Base-by-base conservation (phyloP, 1,140 invertebrate genomes). In the Phocides pigmalion region DNA sequence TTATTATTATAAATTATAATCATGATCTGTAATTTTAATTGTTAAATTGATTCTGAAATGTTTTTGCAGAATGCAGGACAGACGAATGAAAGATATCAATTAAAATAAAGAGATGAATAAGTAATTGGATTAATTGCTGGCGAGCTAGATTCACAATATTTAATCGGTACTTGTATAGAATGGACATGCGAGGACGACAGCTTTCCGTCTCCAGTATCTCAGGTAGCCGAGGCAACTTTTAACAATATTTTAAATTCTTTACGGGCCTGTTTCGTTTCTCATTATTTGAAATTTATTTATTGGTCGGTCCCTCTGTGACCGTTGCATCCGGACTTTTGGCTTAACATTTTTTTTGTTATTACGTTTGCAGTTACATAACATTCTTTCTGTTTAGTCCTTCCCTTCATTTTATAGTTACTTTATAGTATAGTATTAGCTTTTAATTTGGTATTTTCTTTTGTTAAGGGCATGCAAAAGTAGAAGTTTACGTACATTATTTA, bases 161-260 rank as follows among this genome's bases (percentile, higher is more conserved):
- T 47, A 61, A 61, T 61, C 28, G 25, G 46, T 20, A 37, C 42
- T 61, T 61, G 42, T 47, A 35, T 49, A 59, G 56, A 47, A 59
- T 47, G 56, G 56, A 59, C 42, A 46, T 37, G 61, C 70, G 66
- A 72, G 70, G 66, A 68, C 70, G 61, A 68, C 66, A n/a, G 53
- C 66, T 68, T 68, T 65, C 58, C 46, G 41, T 17, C 54, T 41
- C 39, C 19, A 44, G 22, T 64, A 42, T 46, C 44, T 51, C 50
- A 64, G 64, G 64, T 66, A 66, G 47, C 37, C 51, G 35, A 14
- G 53, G 44, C 44, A 47, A 47, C 9, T 58, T 68, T 63, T 44
- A 51, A 59, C 53, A 46, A 44, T 68, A 59, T 64, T 68, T 61
- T 61, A 32, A 50, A 53, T 68, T 51, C 44, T 59, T 62, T 63